Evolutionary conservation across 1,140 invertebrate species (phyloP), one percentile per base, ranked within the genome.

Genomic region (Drosophila truncata): DNA sequence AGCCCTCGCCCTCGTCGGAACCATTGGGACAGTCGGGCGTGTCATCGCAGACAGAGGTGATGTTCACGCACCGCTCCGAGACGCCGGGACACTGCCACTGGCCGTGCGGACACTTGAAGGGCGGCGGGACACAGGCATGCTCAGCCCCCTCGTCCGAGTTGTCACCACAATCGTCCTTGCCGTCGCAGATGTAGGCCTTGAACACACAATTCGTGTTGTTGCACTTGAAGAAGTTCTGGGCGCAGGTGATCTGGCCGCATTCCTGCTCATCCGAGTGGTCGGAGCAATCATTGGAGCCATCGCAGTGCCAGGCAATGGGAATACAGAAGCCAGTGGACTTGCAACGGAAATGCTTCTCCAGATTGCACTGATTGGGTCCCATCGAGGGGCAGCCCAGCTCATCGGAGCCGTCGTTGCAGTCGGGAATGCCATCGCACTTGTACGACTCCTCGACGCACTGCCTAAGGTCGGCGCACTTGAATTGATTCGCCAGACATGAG

Each of bases 131-230:
- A 82, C 97, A 97, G 13, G 96, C 97, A 82, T 97, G 96, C 29
- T 94, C 82, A 2, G 94, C 81, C 44, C 97, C 96, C 93, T 99
- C 99, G 93, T 99, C 99, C 0, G 97, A 97, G 52, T 96, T 95
- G 93, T 99, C 99, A 0, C 97, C 97, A 92, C 99, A 99, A 93
- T 99, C 98, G 92, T 99, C 96, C 78, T 96, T 96, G 1, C 98
- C 98, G 92, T 99, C 98, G 93, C 99, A 99, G 29, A 99, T 96
- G 93, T 98, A 98, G 0, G 97, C 96, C 88, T 97, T 97, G 93
- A 98, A 98, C 2, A 99, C 95, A 92, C 99, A 99, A 23, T 96
- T 96, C 0, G 95, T 96, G 93, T 98, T 99, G 66, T 96, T 95
- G 92, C 97, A 98, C 82, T 96, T 97, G 93, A 96, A 97, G 93